Conservation (phyloP, 2,113 vertebrate genomes). For the Diadophis punctatus region DNA sequence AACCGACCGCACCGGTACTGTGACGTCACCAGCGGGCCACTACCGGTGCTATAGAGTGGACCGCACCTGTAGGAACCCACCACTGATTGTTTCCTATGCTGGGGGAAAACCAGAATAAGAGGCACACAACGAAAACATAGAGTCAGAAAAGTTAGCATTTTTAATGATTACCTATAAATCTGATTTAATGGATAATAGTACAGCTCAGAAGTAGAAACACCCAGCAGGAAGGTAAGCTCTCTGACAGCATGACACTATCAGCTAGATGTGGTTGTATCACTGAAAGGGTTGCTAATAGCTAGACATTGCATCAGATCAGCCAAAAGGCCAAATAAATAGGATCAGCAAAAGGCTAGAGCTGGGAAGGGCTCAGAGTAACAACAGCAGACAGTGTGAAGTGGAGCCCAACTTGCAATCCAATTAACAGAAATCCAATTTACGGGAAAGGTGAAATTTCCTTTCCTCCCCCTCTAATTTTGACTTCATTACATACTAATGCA, state of each 20-base stretch:
- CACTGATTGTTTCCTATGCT: neutral
- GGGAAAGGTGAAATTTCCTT: conserved; percentile 21
- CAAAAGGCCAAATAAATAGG: conserved; percentile 3
- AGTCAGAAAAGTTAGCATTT: neutral
- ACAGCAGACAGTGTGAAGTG: neutral
- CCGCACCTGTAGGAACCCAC: too few relatives aligned
- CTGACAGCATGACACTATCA: neutral
- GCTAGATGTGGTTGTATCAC: neutral
- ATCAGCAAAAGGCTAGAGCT: neutral
- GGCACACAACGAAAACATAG: neutral
- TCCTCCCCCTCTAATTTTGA: conserved; percentile 19
- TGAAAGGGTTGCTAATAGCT: neutral
- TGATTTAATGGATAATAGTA: neutral
- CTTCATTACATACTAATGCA: conserved; percentile 28
- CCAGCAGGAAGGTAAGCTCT: neutral
- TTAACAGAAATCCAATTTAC: conserved; percentile 19
- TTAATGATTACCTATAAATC: neutral
- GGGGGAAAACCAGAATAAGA: neutral
- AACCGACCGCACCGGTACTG: too few relatives aligned
- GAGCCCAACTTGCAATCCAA: neutral
- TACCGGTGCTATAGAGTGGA: too few relatives aligned
- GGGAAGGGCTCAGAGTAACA: neutral
- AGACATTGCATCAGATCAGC: neutral
- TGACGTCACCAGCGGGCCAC: too few relatives aligned
- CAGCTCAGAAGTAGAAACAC: neutral